Conservation (phyloP, 2,113 vertebrate genomes). For the Corydoras sp. region DNA sequence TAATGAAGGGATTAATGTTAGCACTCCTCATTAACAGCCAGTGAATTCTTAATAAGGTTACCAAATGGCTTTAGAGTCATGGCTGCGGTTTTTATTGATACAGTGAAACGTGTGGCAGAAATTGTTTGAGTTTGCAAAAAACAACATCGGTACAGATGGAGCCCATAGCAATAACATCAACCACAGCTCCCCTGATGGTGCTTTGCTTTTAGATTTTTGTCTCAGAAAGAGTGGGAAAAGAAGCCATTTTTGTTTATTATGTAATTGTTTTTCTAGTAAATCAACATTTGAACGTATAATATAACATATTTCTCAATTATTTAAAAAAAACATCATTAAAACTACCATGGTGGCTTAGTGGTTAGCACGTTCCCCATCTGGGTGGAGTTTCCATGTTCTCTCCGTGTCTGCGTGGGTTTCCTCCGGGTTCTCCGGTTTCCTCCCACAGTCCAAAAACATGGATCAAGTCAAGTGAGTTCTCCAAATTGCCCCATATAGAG, state of each 20-base stretch:
- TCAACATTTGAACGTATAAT: not conserved
- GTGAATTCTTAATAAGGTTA: conserved; percentile 71
- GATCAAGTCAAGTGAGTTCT: no score
- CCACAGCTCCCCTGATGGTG: conserved; percentile 11
- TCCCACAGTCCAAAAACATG: no score
- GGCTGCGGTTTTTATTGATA: conserved; percentile 51
- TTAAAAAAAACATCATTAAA: no score
- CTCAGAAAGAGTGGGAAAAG: not conserved
- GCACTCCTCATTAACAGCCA: conserved; percentile 62
- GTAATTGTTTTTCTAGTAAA: not conserved
- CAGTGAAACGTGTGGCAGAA: conserved; percentile 45
- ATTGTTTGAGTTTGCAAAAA: conserved; percentile 27
- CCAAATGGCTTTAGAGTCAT: conserved; percentile 62
- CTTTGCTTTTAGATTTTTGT: not conserved
- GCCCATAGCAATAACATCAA: not conserved
- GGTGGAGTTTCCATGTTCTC: no score
- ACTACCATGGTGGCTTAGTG: no score
- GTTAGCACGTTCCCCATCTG: no score
- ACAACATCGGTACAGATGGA: not conserved
- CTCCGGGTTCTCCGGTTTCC: no score
- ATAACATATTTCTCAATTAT: no score
- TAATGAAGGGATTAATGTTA: conserved; percentile 57
- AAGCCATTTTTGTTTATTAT: not conserved
- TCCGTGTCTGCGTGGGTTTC: no score
- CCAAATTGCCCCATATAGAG: no score